These are phyloP conservation scores for Micropoecilia bifurca DNA, from an alignment of 2,797 vertebrate species.

Conservation along the genomic window DNA sequence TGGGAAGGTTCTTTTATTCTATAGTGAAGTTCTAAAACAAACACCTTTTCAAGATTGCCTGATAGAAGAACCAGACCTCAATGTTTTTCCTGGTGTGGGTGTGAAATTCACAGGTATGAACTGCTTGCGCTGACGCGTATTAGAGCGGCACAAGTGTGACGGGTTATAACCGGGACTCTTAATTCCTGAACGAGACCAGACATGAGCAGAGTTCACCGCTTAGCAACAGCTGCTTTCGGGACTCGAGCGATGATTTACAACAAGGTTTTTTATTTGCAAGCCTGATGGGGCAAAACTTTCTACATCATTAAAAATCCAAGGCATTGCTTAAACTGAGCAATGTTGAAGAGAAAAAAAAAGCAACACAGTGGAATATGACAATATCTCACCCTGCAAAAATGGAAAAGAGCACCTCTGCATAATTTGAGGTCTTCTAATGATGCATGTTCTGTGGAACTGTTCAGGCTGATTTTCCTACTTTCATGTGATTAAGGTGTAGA, in stretches of 20 bases:
- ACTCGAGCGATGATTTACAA: constrained; percentile 12
- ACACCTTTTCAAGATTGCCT: neutral
- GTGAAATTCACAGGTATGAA: constrained; percentile 1
- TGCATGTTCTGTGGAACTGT: neutral
- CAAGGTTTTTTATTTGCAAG: neutral
- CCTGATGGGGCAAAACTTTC: neutral
- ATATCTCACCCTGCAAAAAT: neutral
- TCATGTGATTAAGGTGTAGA: neutral
- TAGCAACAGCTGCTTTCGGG: neutral
- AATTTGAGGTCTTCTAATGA: neutral
- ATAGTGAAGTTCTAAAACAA: neutral
- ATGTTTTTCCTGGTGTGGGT: constrained; percentile 5
- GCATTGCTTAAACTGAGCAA: neutral
- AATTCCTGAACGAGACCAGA: constrained; percentile 72
- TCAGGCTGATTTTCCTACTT: neutral
- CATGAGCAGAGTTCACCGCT: constrained; percentile 39
- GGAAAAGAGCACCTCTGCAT: neutral
- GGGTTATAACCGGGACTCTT: constrained; percentile 58
- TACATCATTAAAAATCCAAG: neutral
- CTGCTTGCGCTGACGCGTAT: constrained; percentile 17
- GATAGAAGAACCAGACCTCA: neutral
- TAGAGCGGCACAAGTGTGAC: constrained; percentile 56
- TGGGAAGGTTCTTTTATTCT: neutral
- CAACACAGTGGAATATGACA: neutral
- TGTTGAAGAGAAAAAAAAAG: neutral